phyloP scores from a whole-genome alignment of 1,140 invertebrate species.

The Papilio aristodemus region DNA sequence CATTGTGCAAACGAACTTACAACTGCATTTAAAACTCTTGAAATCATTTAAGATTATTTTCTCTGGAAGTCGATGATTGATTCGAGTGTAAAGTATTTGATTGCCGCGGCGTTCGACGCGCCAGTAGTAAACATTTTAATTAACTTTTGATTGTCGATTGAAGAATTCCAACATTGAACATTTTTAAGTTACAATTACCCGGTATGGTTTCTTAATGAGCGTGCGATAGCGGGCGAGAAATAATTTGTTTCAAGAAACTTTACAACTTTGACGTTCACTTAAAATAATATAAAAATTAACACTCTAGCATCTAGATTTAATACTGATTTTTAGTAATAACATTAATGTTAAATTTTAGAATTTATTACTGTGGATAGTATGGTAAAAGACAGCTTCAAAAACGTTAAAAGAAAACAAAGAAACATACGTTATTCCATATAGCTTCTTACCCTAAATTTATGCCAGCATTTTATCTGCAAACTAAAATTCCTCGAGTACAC shows the following conservation, averaged over 20 bases:
- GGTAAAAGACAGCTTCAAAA: not conserved
- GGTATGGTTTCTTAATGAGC: not conserved
- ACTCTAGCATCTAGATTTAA: too few species aligned
- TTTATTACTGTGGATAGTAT: too few species aligned
- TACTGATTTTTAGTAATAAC: too few species aligned
- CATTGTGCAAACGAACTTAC: not conserved
- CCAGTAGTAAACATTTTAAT: conserved; percentile 20
- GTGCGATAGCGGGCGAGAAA: too few species aligned
- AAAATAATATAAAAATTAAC: too few species aligned
- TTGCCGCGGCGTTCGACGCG: not conserved
- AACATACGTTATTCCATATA: not conserved
- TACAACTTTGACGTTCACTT: too few species aligned
- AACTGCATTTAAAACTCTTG: not conserved
- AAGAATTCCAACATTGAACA: not conserved
- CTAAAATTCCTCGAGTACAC: not conserved
- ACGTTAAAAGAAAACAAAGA: not conserved
- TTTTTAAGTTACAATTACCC: not conserved
- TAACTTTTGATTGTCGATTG: conserved; percentile 6
- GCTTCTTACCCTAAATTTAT: not conserved
- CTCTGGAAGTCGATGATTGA: not conserved
- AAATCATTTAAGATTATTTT: not conserved
- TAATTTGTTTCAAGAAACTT: too few species aligned
- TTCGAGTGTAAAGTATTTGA: conserved; percentile 5
- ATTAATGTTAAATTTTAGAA: too few species aligned
- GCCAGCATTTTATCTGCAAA: not conserved